These are phyloP conservation scores for Psittacula derbiana DNA, from an alignment of 2,797 vertebrate species.

Conservation along the genomic window DNA sequence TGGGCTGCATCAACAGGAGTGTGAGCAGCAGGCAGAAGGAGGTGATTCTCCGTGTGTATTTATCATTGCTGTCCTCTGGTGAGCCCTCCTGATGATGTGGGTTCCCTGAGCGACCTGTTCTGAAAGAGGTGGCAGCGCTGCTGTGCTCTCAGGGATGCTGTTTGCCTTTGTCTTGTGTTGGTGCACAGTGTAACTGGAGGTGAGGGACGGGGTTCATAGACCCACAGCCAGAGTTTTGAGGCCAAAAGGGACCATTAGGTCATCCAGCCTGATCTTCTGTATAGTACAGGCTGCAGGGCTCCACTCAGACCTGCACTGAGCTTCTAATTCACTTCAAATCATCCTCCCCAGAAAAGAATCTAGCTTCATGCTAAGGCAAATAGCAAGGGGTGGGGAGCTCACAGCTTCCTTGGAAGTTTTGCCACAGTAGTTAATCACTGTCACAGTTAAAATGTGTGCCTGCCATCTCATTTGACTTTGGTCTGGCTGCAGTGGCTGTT, in stretches of 20 bases:
- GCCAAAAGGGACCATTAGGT: background rate
- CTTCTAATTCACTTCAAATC: background rate
- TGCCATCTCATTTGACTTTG: background rate
- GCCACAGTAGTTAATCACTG: background rate
- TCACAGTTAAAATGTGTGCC: background rate
- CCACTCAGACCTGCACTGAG: background rate
- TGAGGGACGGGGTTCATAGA: background rate
- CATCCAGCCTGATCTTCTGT: background rate
- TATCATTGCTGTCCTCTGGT: background rate
- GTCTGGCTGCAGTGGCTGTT: background rate
- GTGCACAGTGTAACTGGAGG: fast-evolving
- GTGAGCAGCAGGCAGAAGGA: background rate
- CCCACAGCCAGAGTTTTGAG: background rate
- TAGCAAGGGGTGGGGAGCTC: background rate
- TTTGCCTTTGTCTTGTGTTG: background rate
- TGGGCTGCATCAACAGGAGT: background rate
- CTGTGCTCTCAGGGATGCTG: background rate
- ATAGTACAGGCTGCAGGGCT: background rate
- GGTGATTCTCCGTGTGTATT: no score
- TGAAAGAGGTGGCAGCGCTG: background rate
- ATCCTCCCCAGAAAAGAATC: background rate
- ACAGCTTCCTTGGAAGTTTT: background rate
- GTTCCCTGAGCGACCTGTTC: background rate
- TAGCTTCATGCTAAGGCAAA: background rate
- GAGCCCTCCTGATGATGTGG: fast-evolving